Conservation (phyloP, 2,797 vertebrate genomes). For the Salmo trutta region DNA sequence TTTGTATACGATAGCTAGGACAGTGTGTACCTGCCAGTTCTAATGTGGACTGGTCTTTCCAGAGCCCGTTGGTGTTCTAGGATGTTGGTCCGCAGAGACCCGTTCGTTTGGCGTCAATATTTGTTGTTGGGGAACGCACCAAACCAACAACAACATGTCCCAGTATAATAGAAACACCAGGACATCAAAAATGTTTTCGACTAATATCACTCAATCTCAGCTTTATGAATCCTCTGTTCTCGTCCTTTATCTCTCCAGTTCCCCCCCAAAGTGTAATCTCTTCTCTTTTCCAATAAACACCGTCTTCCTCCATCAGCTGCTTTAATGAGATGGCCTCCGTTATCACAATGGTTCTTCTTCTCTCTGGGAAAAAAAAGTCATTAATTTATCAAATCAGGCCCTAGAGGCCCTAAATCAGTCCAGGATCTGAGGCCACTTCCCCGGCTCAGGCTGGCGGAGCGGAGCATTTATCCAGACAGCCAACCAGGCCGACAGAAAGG, state of each 20-base stretch:
- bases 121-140: conserved; percentile 17
- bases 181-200: too few species aligned
- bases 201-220: background rate
- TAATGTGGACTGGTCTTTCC: conserved; percentile 12
- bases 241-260: background rate
- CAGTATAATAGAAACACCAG: too few species aligned
- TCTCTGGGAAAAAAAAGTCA: background rate
- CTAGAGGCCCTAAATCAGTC: background rate
- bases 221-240: background rate
- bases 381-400: background rate
- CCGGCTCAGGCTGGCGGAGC: background rate
- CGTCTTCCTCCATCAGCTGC: background rate
- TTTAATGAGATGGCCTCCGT: background rate
- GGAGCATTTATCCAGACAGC: background rate
- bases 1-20: background rate
- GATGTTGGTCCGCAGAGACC: conserved; percentile 46
- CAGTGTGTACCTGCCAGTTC: conserved; percentile 28
- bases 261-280: background rate
- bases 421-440: background rate
- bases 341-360: background rate
- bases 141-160: background rate
- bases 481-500: too few species aligned
- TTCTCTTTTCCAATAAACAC: background rate
- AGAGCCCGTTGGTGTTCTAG: conserved; percentile 16
- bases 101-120: conserved; percentile 34